Evolutionary conservation across 2,888 invertebrate species (phyloP).

Genomic region (Leptogaster cylindrica): DNA sequence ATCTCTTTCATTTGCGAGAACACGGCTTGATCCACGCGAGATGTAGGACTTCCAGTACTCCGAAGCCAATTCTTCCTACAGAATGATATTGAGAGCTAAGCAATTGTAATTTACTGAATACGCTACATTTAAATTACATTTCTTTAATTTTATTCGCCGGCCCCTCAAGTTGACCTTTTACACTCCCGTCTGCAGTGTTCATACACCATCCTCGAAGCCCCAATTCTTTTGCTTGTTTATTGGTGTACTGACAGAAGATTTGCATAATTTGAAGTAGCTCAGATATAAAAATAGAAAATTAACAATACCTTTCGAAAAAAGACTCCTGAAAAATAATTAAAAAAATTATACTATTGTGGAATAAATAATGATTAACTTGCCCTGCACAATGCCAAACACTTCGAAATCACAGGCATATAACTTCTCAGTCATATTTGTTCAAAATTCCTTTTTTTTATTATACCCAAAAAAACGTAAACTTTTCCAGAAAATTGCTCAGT

Average conservation of each 20-base stretch:
- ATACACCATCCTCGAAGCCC: slow-evolving; percentile 72
- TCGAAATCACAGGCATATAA: slow-evolving; percentile 53
- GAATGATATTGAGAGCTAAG: slow-evolving; percentile 49
- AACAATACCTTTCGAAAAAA: slow-evolving; percentile 59
- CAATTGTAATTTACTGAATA: neutral
- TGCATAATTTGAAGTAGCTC: slow-evolving; percentile 16
- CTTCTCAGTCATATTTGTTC: slow-evolving; percentile 5
- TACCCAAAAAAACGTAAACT: too few species aligned
- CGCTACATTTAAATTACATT: slow-evolving; percentile 62
- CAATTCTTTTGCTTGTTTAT: slow-evolving; percentile 65
- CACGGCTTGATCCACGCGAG: slow-evolving; percentile 74
- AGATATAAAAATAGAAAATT: neutral
- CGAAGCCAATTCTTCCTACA: slow-evolving; percentile 63
- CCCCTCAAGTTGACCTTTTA: slow-evolving; percentile 70
- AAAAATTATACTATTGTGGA: too few species aligned
- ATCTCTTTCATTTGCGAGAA: slow-evolving; percentile 71
- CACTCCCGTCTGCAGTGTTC: slow-evolving; percentile 70
- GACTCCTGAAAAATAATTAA: slow-evolving; percentile 54
- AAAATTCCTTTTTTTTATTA: too few species aligned
- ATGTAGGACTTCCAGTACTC: slow-evolving; percentile 75
- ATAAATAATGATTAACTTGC: slow-evolving; percentile 47
- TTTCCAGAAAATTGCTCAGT: too few species aligned
- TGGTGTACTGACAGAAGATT: slow-evolving; percentile 65
- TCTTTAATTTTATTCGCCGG: slow-evolving; percentile 63
- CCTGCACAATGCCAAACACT: slow-evolving; percentile 57